Evolutionary conservation across 2,113 vertebrate species (phyloP).

Genomic region (Campylomormyrus numenius): DNA sequence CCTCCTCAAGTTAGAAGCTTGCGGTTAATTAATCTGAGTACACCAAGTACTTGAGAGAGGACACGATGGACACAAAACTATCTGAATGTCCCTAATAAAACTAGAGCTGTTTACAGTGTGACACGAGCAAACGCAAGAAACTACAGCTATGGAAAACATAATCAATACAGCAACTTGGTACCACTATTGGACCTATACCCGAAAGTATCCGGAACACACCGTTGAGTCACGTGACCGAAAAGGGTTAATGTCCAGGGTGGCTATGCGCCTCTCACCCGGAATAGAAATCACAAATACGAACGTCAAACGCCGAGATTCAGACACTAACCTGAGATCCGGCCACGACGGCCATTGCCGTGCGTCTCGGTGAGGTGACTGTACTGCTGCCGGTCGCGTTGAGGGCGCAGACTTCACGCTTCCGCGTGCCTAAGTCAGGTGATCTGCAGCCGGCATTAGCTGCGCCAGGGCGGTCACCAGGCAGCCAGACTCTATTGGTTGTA

Average conservation of each 20-base stretch:
- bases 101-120: not conserved
- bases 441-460: not conserved
- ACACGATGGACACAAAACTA: not conserved
- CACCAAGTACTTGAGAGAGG: not conserved
- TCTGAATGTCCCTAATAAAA: not conserved
- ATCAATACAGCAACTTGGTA: not conserved
- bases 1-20: not conserved
- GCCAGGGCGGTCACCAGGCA: not conserved
- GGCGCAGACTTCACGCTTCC: not conserved
- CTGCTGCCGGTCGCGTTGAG: not conserved
- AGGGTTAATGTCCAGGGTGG: not conserved
- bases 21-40: not conserved
- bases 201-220: not conserved
- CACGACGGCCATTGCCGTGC: not conserved
- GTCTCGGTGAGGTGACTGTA: not conserved
- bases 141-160: not conserved
- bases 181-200: not conserved
- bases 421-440: not conserved
- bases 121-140: not conserved
- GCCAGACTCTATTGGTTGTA: not conserved
- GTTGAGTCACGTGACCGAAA: not conserved
- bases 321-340: not conserved
- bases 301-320: not conserved
- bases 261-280: not conserved
- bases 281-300: not conserved